Evolutionary conservation across 1,140 invertebrate genomes (phyloP).

Genomic region (Drosophila elegans): DNA sequence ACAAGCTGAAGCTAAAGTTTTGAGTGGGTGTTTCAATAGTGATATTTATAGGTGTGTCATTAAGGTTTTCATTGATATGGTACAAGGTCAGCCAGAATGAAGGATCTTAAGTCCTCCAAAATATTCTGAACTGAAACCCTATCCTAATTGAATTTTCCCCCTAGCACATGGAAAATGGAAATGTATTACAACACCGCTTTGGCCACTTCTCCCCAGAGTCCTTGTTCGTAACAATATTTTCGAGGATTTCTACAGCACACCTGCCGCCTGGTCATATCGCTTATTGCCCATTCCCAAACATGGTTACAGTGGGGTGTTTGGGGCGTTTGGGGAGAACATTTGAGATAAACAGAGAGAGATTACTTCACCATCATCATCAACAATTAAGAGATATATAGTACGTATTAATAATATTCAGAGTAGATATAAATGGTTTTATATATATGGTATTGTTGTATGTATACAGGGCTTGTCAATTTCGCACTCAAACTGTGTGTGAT

Average conservation of each 20-base stretch:
- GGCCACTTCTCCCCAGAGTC: slow-evolving; percentile 85
- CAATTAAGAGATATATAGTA: slow-evolving; percentile 72
- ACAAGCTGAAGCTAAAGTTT: slow-evolving; percentile 67
- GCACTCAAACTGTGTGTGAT: slow-evolving; percentile 75
- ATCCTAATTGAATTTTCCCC: slow-evolving; percentile 24
- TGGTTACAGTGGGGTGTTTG: slow-evolving; percentile 65
- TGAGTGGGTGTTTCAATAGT: slow-evolving; percentile 23
- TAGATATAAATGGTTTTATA: slow-evolving; percentile 55
- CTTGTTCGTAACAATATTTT: slow-evolving; percentile 81
- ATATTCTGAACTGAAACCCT: slow-evolving; percentile 8
- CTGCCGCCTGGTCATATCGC: slow-evolving; percentile 88
- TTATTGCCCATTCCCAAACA: slow-evolving; percentile 88
- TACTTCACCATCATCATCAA: slow-evolving; percentile 84
- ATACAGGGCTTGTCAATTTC: slow-evolving; percentile 51
- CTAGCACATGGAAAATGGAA: slow-evolving; percentile 78
- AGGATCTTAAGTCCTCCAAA: slow-evolving; percentile 9
- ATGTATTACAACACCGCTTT: slow-evolving; percentile 84
- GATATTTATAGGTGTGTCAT: slow-evolving; percentile 61
- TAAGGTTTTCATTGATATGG: slow-evolving; percentile 28
- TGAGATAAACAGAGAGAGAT: slow-evolving; percentile 85
- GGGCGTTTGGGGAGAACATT: slow-evolving; percentile 63
- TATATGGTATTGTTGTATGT: slow-evolving; percentile 44
- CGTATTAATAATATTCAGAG: slow-evolving; percentile 56
- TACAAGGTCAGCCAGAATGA: slow-evolving; percentile 39
- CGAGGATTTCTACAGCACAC: slow-evolving; percentile 86